A percentile compares a stretch with the other conserved stretches of the same genome.
These are phyloP conservation scores for Drosophila kurseongensis DNA, from an alignment of 1,140 invertebrate genomes.

Conservation along the genomic window DNA sequence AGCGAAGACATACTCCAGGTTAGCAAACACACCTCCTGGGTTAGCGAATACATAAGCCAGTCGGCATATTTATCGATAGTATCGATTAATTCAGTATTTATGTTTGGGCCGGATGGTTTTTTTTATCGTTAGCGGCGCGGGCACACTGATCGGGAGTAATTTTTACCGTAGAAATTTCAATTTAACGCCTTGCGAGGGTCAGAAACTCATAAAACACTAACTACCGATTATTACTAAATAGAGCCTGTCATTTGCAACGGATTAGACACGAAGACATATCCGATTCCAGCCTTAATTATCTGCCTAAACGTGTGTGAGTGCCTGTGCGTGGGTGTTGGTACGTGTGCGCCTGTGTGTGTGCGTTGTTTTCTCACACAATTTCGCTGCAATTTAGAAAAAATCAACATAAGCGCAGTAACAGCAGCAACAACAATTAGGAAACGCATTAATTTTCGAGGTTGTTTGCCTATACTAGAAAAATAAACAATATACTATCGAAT, in stretches of 20 bases:
- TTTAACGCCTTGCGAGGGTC: constrained; percentile 16
- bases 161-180: constrained; percentile 52
- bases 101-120: no score
- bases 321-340: constrained; percentile 5
- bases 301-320: constrained; percentile 21
- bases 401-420: constrained; percentile 42
- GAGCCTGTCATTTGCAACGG: constrained; percentile 2
- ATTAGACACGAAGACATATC: neutral
- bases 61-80: no score
- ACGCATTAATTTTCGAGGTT: constrained; percentile 43
- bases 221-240: constrained; percentile 6
- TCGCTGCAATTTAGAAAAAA: constrained; percentile 55
- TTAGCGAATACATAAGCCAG: no score
- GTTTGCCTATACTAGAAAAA: constrained; percentile 15
- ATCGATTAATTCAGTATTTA: no score
- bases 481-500: constrained; percentile 2
- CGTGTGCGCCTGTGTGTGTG: constrained; percentile 32
- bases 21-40: no score
- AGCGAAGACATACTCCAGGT: no score
- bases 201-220: constrained; percentile 9
- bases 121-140: no score
- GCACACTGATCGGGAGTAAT: neutral
- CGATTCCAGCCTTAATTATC: constrained; percentile 16
- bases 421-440: constrained; percentile 40
- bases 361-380: constrained; percentile 57